These are phyloP conservation scores for Tromatobia lineatoria DNA, from an alignment of 2,888 invertebrate genomes.

Conservation along the genomic window DNA sequence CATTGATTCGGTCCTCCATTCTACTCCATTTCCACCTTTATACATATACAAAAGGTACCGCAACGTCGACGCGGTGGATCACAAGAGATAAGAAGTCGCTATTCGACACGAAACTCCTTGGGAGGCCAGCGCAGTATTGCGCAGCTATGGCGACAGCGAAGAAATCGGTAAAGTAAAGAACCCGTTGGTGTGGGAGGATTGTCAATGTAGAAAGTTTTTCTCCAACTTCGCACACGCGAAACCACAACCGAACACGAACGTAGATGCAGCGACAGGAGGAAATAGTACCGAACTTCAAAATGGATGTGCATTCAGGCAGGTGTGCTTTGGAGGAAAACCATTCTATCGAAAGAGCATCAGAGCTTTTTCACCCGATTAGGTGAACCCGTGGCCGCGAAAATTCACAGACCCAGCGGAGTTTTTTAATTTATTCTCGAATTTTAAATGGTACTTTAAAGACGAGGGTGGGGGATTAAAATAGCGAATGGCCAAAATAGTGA, in stretches of 20 bases:
- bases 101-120: constrained; percentile 49
- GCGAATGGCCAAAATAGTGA: too few species aligned
- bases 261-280: constrained; percentile 25
- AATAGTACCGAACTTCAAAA: constrained; percentile 19
- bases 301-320: constrained; percentile 47
- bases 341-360: constrained; percentile 46
- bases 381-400: background rate
- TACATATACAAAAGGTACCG: constrained; percentile 1
- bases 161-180: constrained; percentile 1
- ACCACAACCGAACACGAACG: constrained; percentile 48
- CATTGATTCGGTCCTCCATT: constrained; percentile 49
- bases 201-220: constrained; percentile 46
- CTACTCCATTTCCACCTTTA: constrained; percentile 45
- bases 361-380: constrained; percentile 21
- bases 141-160: background rate
- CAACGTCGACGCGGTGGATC: constrained; percentile 48
- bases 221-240: constrained; percentile 31
- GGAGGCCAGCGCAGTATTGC: constrained; percentile 41
- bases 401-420: background rate
- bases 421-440: too few species aligned
- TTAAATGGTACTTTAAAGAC: too few species aligned
- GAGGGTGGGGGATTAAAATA: too few species aligned
- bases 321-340: constrained; percentile 53
- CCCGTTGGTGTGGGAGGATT: constrained; percentile 3
- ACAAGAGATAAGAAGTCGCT: constrained; percentile 53